Evolutionary conservation across 2,797 vertebrate genomes (phyloP).

Genomic region (Kryptopterus vitreolus): DNA sequence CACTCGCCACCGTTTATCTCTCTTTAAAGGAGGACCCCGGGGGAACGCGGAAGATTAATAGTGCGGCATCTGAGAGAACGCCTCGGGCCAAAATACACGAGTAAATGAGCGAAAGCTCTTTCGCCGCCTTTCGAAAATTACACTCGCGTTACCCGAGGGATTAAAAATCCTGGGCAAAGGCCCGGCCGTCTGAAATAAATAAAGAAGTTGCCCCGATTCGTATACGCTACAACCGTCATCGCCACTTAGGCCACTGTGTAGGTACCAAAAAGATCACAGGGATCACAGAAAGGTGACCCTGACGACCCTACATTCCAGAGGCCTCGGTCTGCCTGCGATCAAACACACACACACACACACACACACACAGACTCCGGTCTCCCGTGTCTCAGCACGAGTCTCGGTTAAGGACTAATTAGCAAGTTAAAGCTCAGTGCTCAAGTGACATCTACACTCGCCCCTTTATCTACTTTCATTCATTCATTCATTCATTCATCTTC

Average conservation of each 20-base stretch:
- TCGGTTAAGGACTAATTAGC: conserved; percentile 8
- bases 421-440: not conserved
- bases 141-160: too few species aligned
- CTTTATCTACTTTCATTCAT: not conserved
- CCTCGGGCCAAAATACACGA: not conserved
- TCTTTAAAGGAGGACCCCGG: not conserved
- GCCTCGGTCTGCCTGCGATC: conserved; percentile 37
- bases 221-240: conserved; percentile 26
- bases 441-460: not conserved
- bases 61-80: not conserved
- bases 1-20: not conserved
- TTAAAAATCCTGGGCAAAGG: not conserved
- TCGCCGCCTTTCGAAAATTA: not conserved
- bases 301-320: conserved; percentile 56
- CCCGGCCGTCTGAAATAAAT: not conserved
- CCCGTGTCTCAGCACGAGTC: conserved; percentile 35
- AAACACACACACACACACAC: conserved; percentile 8
- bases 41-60: not conserved
- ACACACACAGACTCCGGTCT: conserved; percentile 41
- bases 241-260: conserved; percentile 28
- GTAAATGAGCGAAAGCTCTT: not conserved
- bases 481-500: too few species aligned
- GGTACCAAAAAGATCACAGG: conserved; percentile 39
- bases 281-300: conserved; percentile 34
- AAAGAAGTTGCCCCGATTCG: not conserved